Evolutionary conservation across 2,888 invertebrate genomes (phyloP).

Genomic region (Drosophila kambysellisi): DNA sequence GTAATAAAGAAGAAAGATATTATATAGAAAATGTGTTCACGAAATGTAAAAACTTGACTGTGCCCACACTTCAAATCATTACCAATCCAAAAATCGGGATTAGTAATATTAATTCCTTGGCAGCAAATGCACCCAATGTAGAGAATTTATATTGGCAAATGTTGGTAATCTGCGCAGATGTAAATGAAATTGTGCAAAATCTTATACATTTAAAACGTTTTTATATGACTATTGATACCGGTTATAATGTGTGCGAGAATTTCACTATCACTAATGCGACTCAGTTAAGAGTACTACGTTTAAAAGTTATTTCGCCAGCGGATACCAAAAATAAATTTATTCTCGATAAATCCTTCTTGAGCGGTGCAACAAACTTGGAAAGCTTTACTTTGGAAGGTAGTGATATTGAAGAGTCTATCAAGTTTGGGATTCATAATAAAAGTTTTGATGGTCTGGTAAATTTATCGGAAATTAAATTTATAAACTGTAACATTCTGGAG

Average conservation of each 20-base stretch:
- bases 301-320: not conserved
- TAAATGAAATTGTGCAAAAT: not conserved
- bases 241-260: not conserved
- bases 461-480: not conserved
- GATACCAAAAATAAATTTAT: not conserved
- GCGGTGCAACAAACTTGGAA: not conserved
- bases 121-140: not conserved
- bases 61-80: not conserved
- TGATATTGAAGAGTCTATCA: no score
- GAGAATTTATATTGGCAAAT: not conserved
- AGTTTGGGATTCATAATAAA: not conserved
- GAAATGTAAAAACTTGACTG: not conserved
- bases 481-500: not conserved
- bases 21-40: not conserved
- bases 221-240: accelerated
- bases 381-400: accelerated
- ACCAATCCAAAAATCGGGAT: no score
- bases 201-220: not conserved
- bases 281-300: not conserved
- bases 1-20: not conserved
- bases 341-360: not conserved
- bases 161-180: accelerated
- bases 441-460: not conserved
- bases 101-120: not conserved
- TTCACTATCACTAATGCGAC: not conserved